phyloP scores from a whole-genome alignment of 2,888 invertebrate genomes.

The Lasioglossum villosulum region DNA sequence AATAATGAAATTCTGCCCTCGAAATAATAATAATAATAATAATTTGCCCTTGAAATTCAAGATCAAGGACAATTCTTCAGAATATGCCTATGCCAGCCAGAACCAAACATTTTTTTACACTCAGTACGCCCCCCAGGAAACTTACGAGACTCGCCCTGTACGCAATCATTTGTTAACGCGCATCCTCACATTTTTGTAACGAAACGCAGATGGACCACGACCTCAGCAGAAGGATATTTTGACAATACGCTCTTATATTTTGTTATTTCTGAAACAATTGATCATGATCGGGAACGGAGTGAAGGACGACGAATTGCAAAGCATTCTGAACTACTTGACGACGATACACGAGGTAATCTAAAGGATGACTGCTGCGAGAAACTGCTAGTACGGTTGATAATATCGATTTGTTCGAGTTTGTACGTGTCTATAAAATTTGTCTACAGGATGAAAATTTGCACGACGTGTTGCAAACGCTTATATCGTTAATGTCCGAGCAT shows the following conservation, averaged over 20 bases:
- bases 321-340: constrained; percentile 98
- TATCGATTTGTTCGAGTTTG: background rate
- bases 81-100: no score
- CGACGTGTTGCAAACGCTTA: constrained; percentile 98
- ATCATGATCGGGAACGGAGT: constrained; percentile 99
- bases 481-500: constrained; percentile 98
- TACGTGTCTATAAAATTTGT: constrained; percentile 6
- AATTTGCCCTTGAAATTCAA: no score
- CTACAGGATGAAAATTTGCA: constrained; percentile 97
- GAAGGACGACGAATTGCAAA: constrained; percentile 99
- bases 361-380: background rate
- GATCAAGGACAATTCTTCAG: no score
- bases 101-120: no score
- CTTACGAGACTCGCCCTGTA: no score
- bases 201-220: constrained; percentile 95
- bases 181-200: background rate
- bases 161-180: background rate
- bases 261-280: constrained; percentile 97
- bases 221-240: constrained; percentile 97
- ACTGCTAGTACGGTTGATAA: background rate
- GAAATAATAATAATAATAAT: no score
- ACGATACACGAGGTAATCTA: constrained; percentile 97
- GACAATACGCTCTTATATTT: constrained; percentile 96
- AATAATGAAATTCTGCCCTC: no score
- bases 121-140: no score